Evolutionary conservation across 2,797 vertebrate genomes (phyloP), one percentile per base, ranked within the genome.

Genomic region (Taeniopygia guttata): DNA sequence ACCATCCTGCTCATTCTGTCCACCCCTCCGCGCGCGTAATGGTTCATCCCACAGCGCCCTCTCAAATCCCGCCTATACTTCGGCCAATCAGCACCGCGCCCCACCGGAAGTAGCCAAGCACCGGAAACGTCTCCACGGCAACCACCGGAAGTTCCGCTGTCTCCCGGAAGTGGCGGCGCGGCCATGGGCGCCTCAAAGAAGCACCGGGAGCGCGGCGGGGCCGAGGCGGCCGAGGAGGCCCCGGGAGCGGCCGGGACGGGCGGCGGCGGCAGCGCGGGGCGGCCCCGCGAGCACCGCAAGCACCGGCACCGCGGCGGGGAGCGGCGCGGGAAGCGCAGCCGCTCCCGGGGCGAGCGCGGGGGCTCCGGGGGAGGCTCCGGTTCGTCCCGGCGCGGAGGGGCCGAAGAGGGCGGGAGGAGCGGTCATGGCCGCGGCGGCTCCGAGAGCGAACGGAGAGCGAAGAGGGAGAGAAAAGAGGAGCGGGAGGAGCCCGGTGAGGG

Each of bases 101-200:
- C 3, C 1, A 16, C 30, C 45, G 64, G 58, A 72, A 82, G 27
- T 10, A 4, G 0, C 20, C 1, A 4, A 1, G 1, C 22, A 7
- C 48, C 49, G 68, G 59, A 40, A 40, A 13, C 7, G 49, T 56
- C 14, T 2, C 51, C 16, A 3, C 7, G 34, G 51, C 1, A 40
- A 73, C 32, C 3, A 2, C 1, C 52, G 70, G 81, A 84, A 84
- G 32, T 66, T 3, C 32, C 45, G 12, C 19, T 7, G 14, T 32
- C 26, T 1, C 17, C 56, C 42, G 64, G 83, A 69, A 54, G 73
- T 17, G 12, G 66, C 10, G 21, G 48, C 26, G 60, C 70, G 8
- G 84, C 84, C 66, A 78, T 86, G 84, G 84, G 84, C 26, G 51
- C 84, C 12, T 86, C 74, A 11, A 78, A 63, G 56, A 78, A 78